Conservation (phyloP, 2,888 invertebrate species). For the Notocelia uddmanniana region DNA sequence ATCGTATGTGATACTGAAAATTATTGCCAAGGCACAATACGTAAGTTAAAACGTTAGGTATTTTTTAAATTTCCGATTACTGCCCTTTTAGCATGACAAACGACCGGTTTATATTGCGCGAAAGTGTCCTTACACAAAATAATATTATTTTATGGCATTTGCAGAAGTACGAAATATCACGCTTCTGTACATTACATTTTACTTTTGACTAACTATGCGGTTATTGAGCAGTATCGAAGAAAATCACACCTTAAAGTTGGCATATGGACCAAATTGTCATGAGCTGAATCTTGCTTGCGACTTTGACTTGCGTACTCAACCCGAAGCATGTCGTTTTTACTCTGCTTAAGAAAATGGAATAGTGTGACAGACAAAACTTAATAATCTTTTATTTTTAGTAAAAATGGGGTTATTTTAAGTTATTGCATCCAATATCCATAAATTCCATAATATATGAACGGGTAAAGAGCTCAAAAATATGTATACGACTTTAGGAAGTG, state of each 20-base stretch:
- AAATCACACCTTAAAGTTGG: too few relatives aligned
- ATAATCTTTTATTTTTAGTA: slow-evolving; percentile 22
- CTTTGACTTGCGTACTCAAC: neutral
- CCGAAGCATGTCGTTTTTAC: neutral
- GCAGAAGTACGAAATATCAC: neutral
- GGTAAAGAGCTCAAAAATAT: neutral
- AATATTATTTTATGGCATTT: slow-evolving; percentile 14
- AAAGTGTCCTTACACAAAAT: slow-evolving; percentile 19
- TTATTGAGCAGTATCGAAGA: too few relatives aligned
- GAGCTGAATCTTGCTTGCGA: too few relatives aligned
- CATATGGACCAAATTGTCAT: too few relatives aligned
- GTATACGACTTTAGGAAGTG: too few relatives aligned
- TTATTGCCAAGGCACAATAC: neutral
- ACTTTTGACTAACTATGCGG: neutral
- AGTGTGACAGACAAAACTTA: slow-evolving; percentile 21
- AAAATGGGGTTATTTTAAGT: too few relatives aligned
- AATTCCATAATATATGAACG: slow-evolving; percentile 12
- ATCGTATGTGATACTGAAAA: neutral
- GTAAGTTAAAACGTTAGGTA: neutral
- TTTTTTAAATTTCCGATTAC: neutral
- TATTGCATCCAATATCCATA: too few relatives aligned
- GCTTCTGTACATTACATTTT: neutral
- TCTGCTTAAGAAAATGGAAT: neutral
- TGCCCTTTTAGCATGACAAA: neutral
- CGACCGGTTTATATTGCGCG: slow-evolving; percentile 25